Evolutionary conservation across 2,797 vertebrate species (phyloP).

Genomic region (Muraenolepis orangiensis): DNA sequence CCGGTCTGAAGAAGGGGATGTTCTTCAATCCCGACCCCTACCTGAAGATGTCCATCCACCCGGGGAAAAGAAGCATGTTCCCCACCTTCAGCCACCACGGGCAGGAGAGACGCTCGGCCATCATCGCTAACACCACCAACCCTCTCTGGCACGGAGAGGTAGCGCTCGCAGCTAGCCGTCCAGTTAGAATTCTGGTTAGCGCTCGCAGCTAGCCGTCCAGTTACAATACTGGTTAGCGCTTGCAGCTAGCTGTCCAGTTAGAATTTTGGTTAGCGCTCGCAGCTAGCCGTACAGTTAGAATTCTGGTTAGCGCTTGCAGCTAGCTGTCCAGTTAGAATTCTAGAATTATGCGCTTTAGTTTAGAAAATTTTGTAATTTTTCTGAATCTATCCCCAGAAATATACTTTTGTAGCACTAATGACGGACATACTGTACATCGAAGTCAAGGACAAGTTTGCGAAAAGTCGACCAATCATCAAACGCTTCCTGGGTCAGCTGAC

Average conservation of each 20-base stretch:
- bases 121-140: constrained; percentile 96
- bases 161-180: constrained; percentile 13
- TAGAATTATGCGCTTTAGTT: no score
- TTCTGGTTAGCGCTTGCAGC: no score
- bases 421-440: constrained; percentile 98
- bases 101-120: constrained; percentile 91
- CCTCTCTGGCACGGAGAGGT: constrained; percentile 97
- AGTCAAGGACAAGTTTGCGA: constrained; percentile 99
- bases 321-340: no score
- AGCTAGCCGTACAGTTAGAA: not conserved
- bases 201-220: not conserved
- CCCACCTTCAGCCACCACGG: constrained; percentile 95
- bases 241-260: no score
- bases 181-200: not conserved
- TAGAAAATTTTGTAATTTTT: not conserved
- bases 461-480: constrained; percentile 97
- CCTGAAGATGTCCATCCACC: constrained; percentile 98
- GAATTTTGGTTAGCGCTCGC: constrained; percentile 43
- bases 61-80: constrained; percentile 93
- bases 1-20: constrained; percentile 97
- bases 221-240: no score
- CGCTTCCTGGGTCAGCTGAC: constrained; percentile 96
- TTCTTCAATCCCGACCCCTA: constrained; percentile 99
- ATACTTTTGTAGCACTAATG: constrained; percentile 94
- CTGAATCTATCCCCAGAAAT: constrained; percentile 80